phyloP scores from a whole-genome alignment of 1,140 invertebrate genomes.

The Cydia strobilella region DNA sequence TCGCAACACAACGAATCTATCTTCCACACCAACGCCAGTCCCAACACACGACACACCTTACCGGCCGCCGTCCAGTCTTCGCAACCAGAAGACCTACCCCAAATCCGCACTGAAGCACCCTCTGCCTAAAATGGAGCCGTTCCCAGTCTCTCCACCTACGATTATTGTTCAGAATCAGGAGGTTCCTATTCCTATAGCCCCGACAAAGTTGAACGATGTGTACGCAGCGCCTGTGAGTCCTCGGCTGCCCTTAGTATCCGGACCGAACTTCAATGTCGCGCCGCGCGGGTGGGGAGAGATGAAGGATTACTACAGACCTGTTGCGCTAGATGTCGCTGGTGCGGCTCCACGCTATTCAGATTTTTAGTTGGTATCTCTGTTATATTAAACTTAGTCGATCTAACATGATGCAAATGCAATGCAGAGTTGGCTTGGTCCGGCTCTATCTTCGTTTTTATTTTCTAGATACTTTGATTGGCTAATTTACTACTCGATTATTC shows the following conservation, averaged over 20 bases:
- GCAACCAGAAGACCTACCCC: slow-evolving; percentile 71
- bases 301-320: slow-evolving; percentile 84
- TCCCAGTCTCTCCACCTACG: slow-evolving; percentile 65
- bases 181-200: slow-evolving; percentile 70
- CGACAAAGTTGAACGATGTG: slow-evolving; percentile 74
- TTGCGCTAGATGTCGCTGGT: slow-evolving; percentile 82
- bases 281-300: slow-evolving; percentile 89
- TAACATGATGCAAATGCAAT: too few relatives aligned
- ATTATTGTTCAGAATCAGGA: slow-evolving; percentile 65
- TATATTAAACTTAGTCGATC: neutral
- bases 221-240: slow-evolving; percentile 71
- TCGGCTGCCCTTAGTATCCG: slow-evolving; percentile 63
- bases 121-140: slow-evolving; percentile 76
- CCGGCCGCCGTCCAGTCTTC: slow-evolving; percentile 74
- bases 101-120: slow-evolving; percentile 78
- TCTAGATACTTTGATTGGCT: too few relatives aligned
- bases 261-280: slow-evolving; percentile 88
- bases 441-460: too few relatives aligned
- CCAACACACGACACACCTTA: slow-evolving; percentile 78
- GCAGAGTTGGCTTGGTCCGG: too few relatives aligned
- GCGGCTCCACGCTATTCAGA: slow-evolving; percentile 81
- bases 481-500: too few relatives aligned
- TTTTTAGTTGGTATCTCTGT: slow-evolving; percentile 60
- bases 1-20: slow-evolving; percentile 77
- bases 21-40: slow-evolving; percentile 74